Evolutionary conservation across 2,797 vertebrate genomes (phyloP).

Genomic region (Pagetopsis macropterus): DNA sequence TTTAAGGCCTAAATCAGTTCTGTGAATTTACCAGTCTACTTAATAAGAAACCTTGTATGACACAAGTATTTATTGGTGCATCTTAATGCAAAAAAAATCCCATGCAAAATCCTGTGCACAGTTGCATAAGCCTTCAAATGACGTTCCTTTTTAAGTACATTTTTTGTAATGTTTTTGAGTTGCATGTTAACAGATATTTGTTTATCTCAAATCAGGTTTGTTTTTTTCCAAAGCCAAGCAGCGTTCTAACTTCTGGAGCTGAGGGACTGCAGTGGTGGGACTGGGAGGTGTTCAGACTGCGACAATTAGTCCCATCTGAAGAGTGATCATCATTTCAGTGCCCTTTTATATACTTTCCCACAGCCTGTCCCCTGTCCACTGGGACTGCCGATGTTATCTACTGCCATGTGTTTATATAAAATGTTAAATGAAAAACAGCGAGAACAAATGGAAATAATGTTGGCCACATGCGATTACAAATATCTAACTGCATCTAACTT

Average conservation of each 20-base stretch:
- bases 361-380: constrained; percentile 79
- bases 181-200: too few species aligned
- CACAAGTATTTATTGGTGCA: too few species aligned
- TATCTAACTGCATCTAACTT: background rate
- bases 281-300: constrained; percentile 78
- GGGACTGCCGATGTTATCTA: constrained; percentile 84
- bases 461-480: constrained; percentile 5
- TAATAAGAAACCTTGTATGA: too few species aligned
- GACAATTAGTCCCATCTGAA: constrained; percentile 82
- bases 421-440: constrained; percentile 66
- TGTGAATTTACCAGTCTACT: too few species aligned
- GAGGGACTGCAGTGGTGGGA: constrained; percentile 6
- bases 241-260: constrained; percentile 29
- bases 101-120: too few species aligned
- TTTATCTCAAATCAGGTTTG: constrained; percentile 35
- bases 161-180: too few species aligned
- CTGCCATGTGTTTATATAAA: constrained; percentile 75
- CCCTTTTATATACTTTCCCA: constrained; percentile 87
- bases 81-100: too few species aligned
- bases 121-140: too few species aligned
- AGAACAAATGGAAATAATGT: constrained; percentile 34
- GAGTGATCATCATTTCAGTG: constrained; percentile 80
- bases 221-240: constrained; percentile 23
- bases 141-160: too few species aligned
- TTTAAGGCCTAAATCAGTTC: too few species aligned